Evolutionary conservation across 2,888 invertebrate species (phyloP), one percentile per base, ranked within the genome.

Genomic region (Slavum lentiscoides): DNA sequence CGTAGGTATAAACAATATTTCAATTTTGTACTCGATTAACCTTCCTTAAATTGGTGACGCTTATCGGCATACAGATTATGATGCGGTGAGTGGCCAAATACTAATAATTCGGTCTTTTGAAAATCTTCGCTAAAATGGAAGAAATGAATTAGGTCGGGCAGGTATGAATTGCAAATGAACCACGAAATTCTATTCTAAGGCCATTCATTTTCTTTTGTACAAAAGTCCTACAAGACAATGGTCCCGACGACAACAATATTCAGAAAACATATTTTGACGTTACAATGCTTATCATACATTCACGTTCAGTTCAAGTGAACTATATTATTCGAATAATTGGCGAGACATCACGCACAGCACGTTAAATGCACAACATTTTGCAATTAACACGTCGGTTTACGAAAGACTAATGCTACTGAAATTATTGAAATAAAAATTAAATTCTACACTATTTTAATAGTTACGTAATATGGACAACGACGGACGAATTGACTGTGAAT

Each of bases 161-260:
- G n/a, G 49, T 75, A 39, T 23, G 53, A 3, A 17, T 55, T 55
- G 53, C 62, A 62, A 77, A 77, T 53, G 62, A 77, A 70, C 77
- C 62, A 37, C 62, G 19, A 49, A 55, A 62, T 69, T 53, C 69
- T 70, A 69, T 39, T 39, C 17, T 8, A 15, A 21, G 53, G 11
- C 62, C 30, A 70, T 61, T 70, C 53, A 53, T 69, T 70, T 70
- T 62, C 69, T 62, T 70, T 77, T 77, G 69, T 77, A 69, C 53
- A 62, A 61, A 69, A 37, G 37, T 37, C 53, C 19, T 8, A 53
- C 19, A 39, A 68, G 69, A 77, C 77, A 77, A 70, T 77, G 62
- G 37, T 19, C 8, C 49, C n/a, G 43, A 49, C n/a, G 43, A 49
- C 23, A 76, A 75, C 43, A 23, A 61, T 67, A 58, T 75, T 75